Conservation (phyloP, 2,113 vertebrate genomes). For the Garra rufa region DNA sequence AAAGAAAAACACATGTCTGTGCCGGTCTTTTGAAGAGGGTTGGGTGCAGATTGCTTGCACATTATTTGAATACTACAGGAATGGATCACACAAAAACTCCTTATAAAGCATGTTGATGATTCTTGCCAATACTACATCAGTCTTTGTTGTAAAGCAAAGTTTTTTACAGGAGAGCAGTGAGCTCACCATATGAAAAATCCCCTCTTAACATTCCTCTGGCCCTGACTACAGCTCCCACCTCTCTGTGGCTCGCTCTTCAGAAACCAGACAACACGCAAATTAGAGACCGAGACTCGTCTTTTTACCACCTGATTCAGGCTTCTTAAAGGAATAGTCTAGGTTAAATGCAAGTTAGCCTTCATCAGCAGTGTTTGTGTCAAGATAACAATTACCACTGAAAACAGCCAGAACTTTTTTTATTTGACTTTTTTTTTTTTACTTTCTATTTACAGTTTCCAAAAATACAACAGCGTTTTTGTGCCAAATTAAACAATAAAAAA, state of each 20-base stretch:
- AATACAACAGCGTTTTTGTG: too few species aligned
- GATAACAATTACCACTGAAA: neutral
- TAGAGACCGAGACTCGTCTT: neutral
- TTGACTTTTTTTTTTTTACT: neutral
- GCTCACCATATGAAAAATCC: slow-evolving; percentile 78
- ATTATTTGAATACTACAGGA: neutral
- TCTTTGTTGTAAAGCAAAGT: slow-evolving; percentile 47
- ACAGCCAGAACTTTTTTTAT: neutral
- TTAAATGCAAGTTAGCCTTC: neutral
- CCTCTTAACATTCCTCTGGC: slow-evolving; percentile 74
- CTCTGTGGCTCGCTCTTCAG: slow-evolving; percentile 58
- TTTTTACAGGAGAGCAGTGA: slow-evolving; percentile 67
- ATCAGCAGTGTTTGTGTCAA: neutral
- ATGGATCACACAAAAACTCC: neutral
- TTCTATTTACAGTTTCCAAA: neutral
- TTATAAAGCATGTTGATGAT: slow-evolving; percentile 11
- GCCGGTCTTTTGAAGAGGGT: neutral
- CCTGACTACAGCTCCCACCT: slow-evolving; percentile 73
- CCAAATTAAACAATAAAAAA: too few species aligned
- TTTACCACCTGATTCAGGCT: neutral
- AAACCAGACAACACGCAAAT: neutral
- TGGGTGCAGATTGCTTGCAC: neutral
- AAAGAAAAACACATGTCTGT: neutral
- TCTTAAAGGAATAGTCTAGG: neutral
- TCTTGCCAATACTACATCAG: neutral